Evolutionary conservation across 2,888 invertebrate species (phyloP).

Genomic region (Phymatocera aterrima): DNA sequence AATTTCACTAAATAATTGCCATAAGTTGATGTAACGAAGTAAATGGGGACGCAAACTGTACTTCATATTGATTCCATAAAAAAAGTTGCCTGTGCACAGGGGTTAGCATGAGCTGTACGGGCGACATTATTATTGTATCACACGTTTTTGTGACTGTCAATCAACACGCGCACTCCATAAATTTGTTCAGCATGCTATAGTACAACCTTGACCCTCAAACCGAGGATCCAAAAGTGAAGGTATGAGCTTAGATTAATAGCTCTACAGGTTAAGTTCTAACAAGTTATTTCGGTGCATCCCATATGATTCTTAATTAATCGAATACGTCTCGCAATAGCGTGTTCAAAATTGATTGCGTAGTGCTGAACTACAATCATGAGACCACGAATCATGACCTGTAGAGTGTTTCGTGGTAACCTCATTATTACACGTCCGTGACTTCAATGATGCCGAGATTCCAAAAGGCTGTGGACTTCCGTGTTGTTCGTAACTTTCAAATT

Average conservation of each 20-base stretch:
- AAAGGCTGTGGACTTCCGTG: background rate
- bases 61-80: background rate
- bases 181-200: background rate
- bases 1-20: background rate
- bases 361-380: background rate
- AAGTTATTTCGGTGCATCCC: background rate
- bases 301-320: background rate
- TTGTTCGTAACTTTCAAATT: background rate
- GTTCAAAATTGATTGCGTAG: background rate
- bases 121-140: background rate
- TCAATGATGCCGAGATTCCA: background rate
- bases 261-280: background rate
- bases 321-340: background rate
- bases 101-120: background rate
- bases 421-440: background rate
- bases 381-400: background rate
- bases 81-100: background rate
- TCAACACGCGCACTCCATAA: background rate
- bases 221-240: background rate
- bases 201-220: background rate
- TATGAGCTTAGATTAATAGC: background rate
- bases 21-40: background rate
- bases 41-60: background rate
- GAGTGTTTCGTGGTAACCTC: background rate
- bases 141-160: background rate